Conservation (phyloP, 2,888 invertebrate genomes). For the Synanthedon andrenaeformis region DNA sequence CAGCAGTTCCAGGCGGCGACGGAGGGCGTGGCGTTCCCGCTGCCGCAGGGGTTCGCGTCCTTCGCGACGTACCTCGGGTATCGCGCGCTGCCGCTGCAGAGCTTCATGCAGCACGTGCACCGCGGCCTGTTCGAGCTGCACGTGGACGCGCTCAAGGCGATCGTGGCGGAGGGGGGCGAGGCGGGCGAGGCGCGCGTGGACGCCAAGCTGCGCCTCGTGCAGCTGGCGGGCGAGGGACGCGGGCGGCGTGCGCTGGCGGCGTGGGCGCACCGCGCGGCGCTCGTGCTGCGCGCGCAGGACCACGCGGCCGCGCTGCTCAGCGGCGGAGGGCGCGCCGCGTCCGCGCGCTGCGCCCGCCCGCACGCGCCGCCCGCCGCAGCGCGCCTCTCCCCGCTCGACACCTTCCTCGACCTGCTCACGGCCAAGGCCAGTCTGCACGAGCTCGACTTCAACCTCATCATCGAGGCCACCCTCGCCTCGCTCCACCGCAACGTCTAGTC, state of each 20-base stretch:
- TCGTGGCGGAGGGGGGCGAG: constrained; percentile 65
- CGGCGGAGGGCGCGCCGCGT: constrained; percentile 57
- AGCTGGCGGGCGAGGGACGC: constrained; percentile 80
- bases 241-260: constrained; percentile 82
- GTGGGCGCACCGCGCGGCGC: constrained; percentile 82
- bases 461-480: constrained; percentile 81
- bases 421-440: constrained; percentile 90
- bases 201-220: constrained; percentile 79
- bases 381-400: constrained; percentile 82
- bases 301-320: constrained; percentile 85
- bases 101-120: constrained; percentile 87
- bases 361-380: constrained; percentile 74
- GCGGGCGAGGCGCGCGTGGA: constrained; percentile 55
- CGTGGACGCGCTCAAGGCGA: constrained; percentile 87
- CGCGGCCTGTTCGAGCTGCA: constrained; percentile 88
- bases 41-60: constrained; percentile 89
- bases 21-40: constrained; percentile 80
- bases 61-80: constrained; percentile 91
- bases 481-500: constrained; percentile 37
- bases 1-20: constrained; percentile 86
- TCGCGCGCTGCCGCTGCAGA: constrained; percentile 79
- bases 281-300: constrained; percentile 82
- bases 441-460: constrained; percentile 85
- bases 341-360: constrained; percentile 2
- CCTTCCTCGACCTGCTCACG: constrained; percentile 85